Evolutionary conservation across 2,113 vertebrate species (phyloP), one percentile per base, ranked within the genome.

Genomic region (Hypocryptadius cinnamomeus): DNA sequence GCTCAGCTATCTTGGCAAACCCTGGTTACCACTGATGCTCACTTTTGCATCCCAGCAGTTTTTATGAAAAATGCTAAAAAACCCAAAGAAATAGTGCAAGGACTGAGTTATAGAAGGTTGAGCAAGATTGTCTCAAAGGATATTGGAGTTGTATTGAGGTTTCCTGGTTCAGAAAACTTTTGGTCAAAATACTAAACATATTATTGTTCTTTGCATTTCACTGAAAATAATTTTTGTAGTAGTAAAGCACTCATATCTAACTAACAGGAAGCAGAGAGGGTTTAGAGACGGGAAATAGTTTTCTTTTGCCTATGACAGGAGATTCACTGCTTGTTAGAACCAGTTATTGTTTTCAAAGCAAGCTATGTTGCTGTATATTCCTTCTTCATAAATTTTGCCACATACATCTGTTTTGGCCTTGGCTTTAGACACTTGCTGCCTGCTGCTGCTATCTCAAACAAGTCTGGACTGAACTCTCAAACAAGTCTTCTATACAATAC

Each of bases 31-130:
- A 30, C 7, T 56, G 33, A 33, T 39, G 5, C 15, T 48, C 0
- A 0, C 12, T 54, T 35, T 54, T 54, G 20, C n/a, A n/a, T 50
- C 27, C 27, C 20, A 40, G n/a, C 63, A 9, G 17, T 2, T 2
- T 15, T 71, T 70, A 44, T 5, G 10, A 51, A 66, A 76, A 88
- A 31, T 50, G 2, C 13, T 69, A 68, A 79, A n/a, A 74, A 8
- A 6, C 2, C 10, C n/a, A 35, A 59, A 10, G 8, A 51, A 65
- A 22, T 1, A 48, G 11, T 45, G 16, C 15, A 59, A 79, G 4
- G 31, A 60, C 30, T 45, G 31, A 59, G 7, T 30, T 61, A 31
- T 3, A 42, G 45, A 50, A 79, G 4, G 4, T 37, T 77, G 54
- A 54, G 13, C 7, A 68, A 72, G 33, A 13, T 50, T 87, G 13